phyloP scores from a whole-genome alignment of 2,888 invertebrate genomes.

The Amphipyra berbera region DNA sequence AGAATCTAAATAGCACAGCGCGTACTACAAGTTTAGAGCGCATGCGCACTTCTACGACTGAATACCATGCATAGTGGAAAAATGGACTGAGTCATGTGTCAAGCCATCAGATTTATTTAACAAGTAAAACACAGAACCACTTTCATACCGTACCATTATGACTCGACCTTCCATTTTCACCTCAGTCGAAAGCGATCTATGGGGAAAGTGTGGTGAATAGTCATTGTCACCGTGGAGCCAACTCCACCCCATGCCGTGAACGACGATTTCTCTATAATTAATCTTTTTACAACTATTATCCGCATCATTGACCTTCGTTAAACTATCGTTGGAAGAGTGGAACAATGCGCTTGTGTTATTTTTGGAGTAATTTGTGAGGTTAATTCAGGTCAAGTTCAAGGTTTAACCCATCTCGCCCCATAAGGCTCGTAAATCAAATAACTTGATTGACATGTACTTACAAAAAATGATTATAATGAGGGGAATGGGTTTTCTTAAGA shows the following conservation, averaged over 20 bases:
- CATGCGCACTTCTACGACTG: too few relatives aligned
- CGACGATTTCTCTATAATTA: slow-evolving; percentile 55
- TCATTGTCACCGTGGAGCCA: slow-evolving; percentile 51
- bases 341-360: not conserved
- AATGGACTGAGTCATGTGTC: too few relatives aligned
- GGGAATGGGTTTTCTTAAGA: too few relatives aligned
- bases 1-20: too few relatives aligned
- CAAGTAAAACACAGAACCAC: slow-evolving; percentile 23
- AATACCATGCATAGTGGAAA: too few relatives aligned
- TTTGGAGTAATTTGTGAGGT: not conserved
- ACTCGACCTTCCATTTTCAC: slow-evolving; percentile 51
- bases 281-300: slow-evolving; percentile 35
- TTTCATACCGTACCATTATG: slow-evolving; percentile 22
- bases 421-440: too few relatives aligned
- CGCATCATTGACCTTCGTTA: slow-evolving; percentile 16
- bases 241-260: slow-evolving; percentile 43
- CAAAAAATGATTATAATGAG: too few relatives aligned
- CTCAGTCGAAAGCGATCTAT: slow-evolving; percentile 54
- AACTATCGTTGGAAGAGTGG: not conserved
- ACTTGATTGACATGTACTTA: too few relatives aligned
- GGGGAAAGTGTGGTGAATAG: slow-evolving; percentile 66
- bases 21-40: too few relatives aligned
- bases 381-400: slow-evolving; percentile 5
- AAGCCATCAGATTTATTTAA: not conserved
- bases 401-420: too few relatives aligned